These are phyloP conservation scores for Cardinalis cardinalis DNA, from an alignment of 2,113 vertebrate genomes.

Conservation along the genomic window DNA sequence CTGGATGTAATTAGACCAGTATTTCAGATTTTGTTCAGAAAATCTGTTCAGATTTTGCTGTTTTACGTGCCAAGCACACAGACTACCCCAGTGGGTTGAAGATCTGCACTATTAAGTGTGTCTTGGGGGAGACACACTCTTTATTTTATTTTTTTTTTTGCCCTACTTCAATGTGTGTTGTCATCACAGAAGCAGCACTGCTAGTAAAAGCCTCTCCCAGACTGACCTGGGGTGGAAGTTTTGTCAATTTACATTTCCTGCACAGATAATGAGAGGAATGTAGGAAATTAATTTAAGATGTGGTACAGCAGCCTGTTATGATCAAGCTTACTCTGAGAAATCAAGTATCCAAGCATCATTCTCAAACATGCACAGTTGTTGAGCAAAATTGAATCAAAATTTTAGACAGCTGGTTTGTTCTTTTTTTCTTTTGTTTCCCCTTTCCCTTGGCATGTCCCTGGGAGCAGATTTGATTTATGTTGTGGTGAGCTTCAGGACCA, in stretches of 20 bases:
- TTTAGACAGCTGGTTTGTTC: not conserved
- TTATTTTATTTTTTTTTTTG: not conserved
- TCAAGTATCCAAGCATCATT: not conserved
- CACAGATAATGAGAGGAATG: not conserved
- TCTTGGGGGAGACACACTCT: not conserved
- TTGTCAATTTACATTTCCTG: not conserved
- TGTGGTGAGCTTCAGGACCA: not conserved
- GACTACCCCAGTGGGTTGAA: not conserved
- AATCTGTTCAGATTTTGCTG: not conserved
- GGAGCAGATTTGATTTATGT: fast-evolving
- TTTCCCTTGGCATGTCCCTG: not conserved
- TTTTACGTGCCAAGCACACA: not conserved
- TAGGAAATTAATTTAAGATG: not conserved
- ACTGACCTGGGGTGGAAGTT: not conserved
- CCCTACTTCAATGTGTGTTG: not conserved
- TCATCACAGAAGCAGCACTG: not conserved
- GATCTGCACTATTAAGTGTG: not conserved
- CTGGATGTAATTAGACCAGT: not conserved
- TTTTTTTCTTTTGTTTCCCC: not conserved
- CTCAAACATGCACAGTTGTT: not conserved
- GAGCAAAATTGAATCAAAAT: not conserved
- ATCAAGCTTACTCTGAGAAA: not conserved
- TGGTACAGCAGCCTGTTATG: not conserved
- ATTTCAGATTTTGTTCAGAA: too few relatives aligned
- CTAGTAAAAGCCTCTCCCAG: not conserved